Evolutionary conservation across 2,888 invertebrate genomes (phyloP).

Genomic region (Pseudanteris insignis): DNA sequence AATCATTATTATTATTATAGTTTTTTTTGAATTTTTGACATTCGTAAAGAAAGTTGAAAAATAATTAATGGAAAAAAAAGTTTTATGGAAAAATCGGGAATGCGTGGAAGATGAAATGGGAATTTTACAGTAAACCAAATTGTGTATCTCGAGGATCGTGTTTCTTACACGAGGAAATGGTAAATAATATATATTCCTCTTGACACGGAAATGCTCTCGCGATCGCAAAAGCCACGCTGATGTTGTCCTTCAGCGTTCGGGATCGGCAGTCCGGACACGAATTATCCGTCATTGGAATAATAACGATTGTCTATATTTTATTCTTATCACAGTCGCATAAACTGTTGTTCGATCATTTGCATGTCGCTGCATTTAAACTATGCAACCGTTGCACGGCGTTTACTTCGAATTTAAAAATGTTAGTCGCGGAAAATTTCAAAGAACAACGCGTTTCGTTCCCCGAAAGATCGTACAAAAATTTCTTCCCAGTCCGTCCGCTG

Average conservation of each 20-base stretch:
- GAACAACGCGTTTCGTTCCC: no score
- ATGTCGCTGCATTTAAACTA: slow-evolving; percentile 23
- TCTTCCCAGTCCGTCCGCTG: no score
- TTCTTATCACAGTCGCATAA: slow-evolving; percentile 50
- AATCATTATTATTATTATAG: no score
- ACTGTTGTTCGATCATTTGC: slow-evolving; percentile 34
- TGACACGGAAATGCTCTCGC: slow-evolving; percentile 60
- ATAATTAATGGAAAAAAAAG: not conserved
- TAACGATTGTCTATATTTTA: slow-evolving; percentile 55
- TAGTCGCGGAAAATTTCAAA: slow-evolving; percentile 6
- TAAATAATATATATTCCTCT: slow-evolving; percentile 62
- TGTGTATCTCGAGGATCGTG: slow-evolving; percentile 3
- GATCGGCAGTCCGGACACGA: slow-evolving; percentile 60
- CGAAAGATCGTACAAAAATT: no score
- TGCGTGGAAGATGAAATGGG: no score
- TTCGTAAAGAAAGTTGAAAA: not conserved
- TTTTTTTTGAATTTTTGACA: not conserved
- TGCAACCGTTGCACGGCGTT: slow-evolving; percentile 24
- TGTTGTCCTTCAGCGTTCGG: slow-evolving; percentile 55
- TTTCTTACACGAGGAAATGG: slow-evolving; percentile 58
- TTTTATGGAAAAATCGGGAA: no score
- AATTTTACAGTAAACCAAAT: no score
- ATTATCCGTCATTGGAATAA: slow-evolving; percentile 60
- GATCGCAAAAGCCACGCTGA: slow-evolving; percentile 38
- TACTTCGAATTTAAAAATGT: slow-evolving; percentile 22